Conservation (phyloP, 2,113 vertebrate species). For the Rhipidura dahli region DNA sequence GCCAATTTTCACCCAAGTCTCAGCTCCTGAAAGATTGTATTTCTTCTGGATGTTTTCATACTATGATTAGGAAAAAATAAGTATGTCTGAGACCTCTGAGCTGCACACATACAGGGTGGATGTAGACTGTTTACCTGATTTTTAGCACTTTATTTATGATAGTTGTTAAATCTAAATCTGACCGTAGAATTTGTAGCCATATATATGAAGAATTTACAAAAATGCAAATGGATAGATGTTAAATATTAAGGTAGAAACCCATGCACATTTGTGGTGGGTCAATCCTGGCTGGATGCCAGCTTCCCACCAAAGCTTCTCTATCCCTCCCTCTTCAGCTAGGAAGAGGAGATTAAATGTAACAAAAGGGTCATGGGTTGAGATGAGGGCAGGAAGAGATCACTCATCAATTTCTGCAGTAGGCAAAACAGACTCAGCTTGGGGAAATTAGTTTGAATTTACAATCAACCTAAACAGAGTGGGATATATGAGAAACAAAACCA, state of each 20-base stretch:
- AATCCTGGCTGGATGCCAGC: not conserved
- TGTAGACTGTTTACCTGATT: not conserved
- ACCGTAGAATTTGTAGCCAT: not conserved
- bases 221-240: not conserved
- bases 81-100: accelerated
- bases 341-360: not conserved
- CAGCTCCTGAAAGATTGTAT: not conserved
- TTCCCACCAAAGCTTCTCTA: not conserved
- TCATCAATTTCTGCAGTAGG: not conserved
- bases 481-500: not conserved
- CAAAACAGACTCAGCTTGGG: not conserved
- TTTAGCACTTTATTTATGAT: not conserved
- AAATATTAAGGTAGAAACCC: not conserved
- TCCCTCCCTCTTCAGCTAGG: not conserved
- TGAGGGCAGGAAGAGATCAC: not conserved
- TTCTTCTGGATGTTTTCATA: not conserved
- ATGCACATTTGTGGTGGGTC: not conserved
- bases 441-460: not conserved
- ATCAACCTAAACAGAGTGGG: not conserved
- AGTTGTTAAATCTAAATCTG: not conserved
- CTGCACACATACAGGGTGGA: not conserved
- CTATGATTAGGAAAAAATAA: not conserved
- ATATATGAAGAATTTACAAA: not conserved
- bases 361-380: not conserved
- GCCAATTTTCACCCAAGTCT: not conserved